Percentiles rank a stretch among this genome's conserved stretches.
Evolutionary conservation across 2,797 vertebrate genomes (phyloP).

Genomic region (Sebastiscus albofasciatus): DNA sequence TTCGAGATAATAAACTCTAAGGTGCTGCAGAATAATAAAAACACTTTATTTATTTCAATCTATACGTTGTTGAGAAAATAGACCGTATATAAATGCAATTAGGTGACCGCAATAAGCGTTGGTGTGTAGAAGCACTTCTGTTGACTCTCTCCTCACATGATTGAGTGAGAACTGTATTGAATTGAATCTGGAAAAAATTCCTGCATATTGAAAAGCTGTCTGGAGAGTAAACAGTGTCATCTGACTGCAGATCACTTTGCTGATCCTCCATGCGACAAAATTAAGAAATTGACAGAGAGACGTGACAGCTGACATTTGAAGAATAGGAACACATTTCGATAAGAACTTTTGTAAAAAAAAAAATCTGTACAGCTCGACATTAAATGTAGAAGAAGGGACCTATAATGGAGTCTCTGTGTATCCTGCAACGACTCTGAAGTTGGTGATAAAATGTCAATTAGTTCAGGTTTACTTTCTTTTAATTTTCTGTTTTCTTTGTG

Average conservation of each 20-base stretch:
- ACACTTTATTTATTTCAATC: background rate
- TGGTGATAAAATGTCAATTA: background rate
- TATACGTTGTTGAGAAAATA: constrained; percentile 6
- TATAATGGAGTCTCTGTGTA: background rate
- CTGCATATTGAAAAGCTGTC: constrained; percentile 56
- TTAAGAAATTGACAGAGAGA: constrained; percentile 10
- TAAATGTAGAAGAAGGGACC: background rate
- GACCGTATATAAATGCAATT: constrained; percentile 12
- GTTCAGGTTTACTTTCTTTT: background rate
- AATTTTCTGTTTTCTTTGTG: background rate
- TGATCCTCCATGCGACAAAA: constrained; percentile 47
- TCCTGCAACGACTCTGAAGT: background rate
- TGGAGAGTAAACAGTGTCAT: constrained; percentile 27
- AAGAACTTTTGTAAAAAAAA: background rate
- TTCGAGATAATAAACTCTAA: background rate
- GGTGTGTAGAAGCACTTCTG: constrained; percentile 10
- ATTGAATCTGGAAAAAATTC: constrained; percentile 51
- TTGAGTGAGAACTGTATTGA: constrained; percentile 29
- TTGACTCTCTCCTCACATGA: constrained; percentile 30
- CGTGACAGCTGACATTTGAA: constrained; percentile 33
- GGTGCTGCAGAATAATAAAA: background rate
- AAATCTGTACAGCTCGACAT: background rate
- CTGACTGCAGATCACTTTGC: constrained; percentile 47
- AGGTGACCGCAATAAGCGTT: constrained; percentile 1
- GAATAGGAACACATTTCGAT: background rate